Evolutionary conservation across 2,888 invertebrate genomes (phyloP).

Genomic region (Dorcus parallelipipedus): DNA sequence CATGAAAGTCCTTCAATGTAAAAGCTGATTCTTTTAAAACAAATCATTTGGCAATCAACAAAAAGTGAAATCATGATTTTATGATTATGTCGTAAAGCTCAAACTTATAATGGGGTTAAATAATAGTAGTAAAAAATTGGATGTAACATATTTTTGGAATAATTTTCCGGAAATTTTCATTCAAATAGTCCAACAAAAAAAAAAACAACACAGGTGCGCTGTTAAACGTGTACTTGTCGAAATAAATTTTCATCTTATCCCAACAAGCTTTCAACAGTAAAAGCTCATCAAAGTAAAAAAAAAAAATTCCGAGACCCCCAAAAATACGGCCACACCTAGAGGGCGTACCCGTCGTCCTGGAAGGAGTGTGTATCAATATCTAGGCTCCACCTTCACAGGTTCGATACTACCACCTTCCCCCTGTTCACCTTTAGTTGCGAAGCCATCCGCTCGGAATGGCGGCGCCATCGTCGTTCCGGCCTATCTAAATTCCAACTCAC

Average conservation of each 20-base stretch:
- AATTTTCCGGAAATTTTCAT: too few species aligned
- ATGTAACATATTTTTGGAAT: too few species aligned
- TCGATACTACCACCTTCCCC: conserved; percentile 23
- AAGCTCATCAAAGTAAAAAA: background rate
- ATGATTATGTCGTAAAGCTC: too few species aligned
- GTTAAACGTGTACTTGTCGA: background rate
- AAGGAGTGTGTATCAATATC: conserved; percentile 22
- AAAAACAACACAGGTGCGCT: too few species aligned
- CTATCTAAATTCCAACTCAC: conserved; percentile 33
- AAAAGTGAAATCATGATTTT: too few species aligned
- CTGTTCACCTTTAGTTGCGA: conserved; percentile 23
- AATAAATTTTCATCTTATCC: background rate
- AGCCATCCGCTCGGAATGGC: conserved; percentile 26
- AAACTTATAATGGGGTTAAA: too few species aligned
- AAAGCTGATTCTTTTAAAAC: too few species aligned
- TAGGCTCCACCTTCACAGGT: conserved; percentile 26
- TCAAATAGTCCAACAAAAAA: too few species aligned
- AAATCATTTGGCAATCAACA: too few species aligned
- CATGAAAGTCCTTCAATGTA: too few species aligned
- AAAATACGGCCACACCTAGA: conserved; percentile 20
- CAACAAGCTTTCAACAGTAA: background rate
- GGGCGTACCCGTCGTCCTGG: conserved; percentile 21
- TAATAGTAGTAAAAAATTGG: too few species aligned
- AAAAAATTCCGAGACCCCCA: background rate
- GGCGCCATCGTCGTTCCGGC: conserved; percentile 25